Conservation (phyloP, 2,888 invertebrate species). For the Acleris cristana region DNA sequence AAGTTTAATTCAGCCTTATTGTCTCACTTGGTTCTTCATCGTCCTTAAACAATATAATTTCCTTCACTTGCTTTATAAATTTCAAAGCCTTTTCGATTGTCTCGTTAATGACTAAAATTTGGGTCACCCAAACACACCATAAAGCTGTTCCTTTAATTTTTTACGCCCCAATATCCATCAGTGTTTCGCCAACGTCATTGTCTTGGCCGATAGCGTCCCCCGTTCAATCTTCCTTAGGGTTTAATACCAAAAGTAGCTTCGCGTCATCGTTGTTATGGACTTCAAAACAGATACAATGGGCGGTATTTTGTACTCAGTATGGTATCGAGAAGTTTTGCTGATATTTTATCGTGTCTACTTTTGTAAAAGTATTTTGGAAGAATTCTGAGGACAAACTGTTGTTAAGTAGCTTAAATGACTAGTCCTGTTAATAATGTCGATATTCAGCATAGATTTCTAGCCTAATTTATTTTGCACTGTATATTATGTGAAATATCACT, state of each 20-base stretch:
- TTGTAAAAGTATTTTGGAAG: neutral
- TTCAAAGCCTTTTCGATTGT: neutral
- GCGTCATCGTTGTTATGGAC: constrained; percentile 72
- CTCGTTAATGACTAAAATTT: constrained; percentile 13
- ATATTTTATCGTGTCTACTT: neutral
- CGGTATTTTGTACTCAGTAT: neutral
- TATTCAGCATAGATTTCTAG: too few species aligned
- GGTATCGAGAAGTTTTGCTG: constrained; percentile 6
- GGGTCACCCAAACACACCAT: constrained; percentile 31
- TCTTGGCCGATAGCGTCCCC: constrained; percentile 72
- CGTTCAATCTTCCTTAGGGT: constrained; percentile 80
- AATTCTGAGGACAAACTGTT: neutral
- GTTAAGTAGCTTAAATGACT: too few species aligned
- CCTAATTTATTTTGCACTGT: neutral
- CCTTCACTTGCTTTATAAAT: neutral
- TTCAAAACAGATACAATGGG: constrained; percentile 62
- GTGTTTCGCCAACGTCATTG: constrained; percentile 78
- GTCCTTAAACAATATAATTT: neutral
- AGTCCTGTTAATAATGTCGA: too few species aligned
- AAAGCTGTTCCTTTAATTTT: constrained; percentile 47
- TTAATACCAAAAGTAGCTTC: constrained; percentile 80
- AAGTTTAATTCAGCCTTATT: too few species aligned
- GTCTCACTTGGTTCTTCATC: too few species aligned
- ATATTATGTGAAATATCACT: neutral
- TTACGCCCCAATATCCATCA: constrained; percentile 66